A percentile compares a stretch with the other conserved stretches of the same genome.
Conservation (phyloP, 2,113 vertebrate species). For the Microtus oregoni region DNA sequence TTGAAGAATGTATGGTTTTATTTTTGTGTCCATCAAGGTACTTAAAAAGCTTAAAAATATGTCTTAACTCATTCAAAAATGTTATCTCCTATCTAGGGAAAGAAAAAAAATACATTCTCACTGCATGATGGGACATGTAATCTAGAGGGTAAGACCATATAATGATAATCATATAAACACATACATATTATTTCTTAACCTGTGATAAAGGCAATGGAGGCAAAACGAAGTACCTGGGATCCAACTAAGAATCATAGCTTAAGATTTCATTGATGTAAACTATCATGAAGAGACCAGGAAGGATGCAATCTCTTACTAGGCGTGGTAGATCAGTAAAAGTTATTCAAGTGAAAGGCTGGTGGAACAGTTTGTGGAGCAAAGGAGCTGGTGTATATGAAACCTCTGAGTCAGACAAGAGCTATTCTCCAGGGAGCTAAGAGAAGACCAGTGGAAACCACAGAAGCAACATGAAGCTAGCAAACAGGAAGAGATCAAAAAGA, state of each 20-base stretch:
- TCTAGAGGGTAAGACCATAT: neutral
- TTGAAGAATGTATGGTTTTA: slow-evolving; percentile 6
- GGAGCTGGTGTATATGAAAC: neutral
- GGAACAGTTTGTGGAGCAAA: neutral
- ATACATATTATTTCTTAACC: neutral
- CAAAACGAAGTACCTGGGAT: neutral
- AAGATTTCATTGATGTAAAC: neutral
- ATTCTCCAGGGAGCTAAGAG: neutral
- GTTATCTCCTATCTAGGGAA: neutral
- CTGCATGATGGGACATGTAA: neutral
- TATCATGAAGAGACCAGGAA: neutral
- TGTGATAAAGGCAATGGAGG: neutral
- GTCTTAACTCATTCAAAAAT: neutral
- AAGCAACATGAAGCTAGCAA: neutral
- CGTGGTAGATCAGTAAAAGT: neutral
- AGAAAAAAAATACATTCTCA: neutral
- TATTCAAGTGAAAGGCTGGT: neutral
- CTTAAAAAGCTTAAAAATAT: slow-evolving; percentile 26
- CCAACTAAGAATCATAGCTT: neutral
- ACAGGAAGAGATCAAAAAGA: neutral
- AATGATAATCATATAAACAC: slow-evolving; percentile 4
- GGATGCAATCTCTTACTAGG: neutral
- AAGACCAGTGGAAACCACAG: neutral
- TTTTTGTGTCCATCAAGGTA: neutral
- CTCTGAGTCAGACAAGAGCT: neutral